Percentiles rank a stretch among this genome's conserved stretches.
These are phyloP conservation scores for Achatina immaculata DNA, from an alignment of 1,140 invertebrate species.

Conservation along the genomic window DNA sequence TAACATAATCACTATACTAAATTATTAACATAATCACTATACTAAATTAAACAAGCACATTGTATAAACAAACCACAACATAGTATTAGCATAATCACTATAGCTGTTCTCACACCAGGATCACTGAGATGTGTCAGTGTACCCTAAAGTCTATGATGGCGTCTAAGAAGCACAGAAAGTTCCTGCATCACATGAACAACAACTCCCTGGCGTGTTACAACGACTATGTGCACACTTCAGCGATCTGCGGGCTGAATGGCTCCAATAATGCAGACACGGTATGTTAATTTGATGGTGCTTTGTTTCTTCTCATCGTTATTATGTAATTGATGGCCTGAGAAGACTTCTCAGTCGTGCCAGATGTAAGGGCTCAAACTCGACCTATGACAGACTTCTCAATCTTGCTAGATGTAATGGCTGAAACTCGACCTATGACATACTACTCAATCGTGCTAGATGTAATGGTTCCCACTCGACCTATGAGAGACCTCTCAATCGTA, in stretches of 20 bases:
- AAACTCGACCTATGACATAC: too few relatives aligned
- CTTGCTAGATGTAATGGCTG: too few relatives aligned
- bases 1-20: not conserved
- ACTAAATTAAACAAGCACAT: not conserved
- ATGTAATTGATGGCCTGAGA: too few relatives aligned
- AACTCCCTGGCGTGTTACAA: not conserved
- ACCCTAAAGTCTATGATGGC: constrained; percentile 31
- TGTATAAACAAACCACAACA: not conserved
- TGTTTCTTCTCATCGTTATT: too few relatives aligned
- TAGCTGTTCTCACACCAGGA: not conserved
- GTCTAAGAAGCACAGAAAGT: constrained; percentile 33
- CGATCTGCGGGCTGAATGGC: not conserved
- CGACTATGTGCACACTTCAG: not conserved
- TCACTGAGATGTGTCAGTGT: constrained; percentile 23
- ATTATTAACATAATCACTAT: not conserved
- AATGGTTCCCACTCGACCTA: too few relatives aligned
- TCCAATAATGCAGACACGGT: not conserved
- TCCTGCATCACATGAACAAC: constrained; percentile 25
- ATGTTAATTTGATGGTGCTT: too few relatives aligned
- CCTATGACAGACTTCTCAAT: too few relatives aligned
- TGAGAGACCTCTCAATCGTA: too few relatives aligned
- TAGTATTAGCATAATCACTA: too few relatives aligned
- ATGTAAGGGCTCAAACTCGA: too few relatives aligned
- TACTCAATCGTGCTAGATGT: too few relatives aligned
- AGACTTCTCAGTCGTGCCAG: too few relatives aligned